Evolutionary conservation across 2,113 vertebrate species (phyloP).

Genomic region (Pseudorhombus dupliciocellatus): DNA sequence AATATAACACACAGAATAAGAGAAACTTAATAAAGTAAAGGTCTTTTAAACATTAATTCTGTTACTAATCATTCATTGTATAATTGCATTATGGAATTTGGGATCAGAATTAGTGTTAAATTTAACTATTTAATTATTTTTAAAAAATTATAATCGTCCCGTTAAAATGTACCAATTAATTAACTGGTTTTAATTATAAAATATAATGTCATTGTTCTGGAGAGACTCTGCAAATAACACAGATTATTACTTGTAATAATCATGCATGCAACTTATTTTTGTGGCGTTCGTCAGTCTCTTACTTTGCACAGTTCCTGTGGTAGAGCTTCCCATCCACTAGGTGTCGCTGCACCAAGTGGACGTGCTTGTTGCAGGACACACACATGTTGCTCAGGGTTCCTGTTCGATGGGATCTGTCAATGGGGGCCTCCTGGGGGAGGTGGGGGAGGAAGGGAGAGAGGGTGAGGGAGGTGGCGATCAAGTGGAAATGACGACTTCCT

Average conservation of each 20-base stretch:
- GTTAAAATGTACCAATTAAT: neutral
- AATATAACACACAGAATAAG: neutral
- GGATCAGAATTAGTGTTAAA: neutral
- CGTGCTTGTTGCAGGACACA: constrained; percentile 84
- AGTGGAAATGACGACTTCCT: neutral
- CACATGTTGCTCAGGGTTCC: constrained; percentile 84
- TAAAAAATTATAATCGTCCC: neutral
- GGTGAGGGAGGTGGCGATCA: neutral
- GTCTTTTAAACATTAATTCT: no score
- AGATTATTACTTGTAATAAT: neutral
- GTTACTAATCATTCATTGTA: no score
- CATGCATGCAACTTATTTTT: neutral
- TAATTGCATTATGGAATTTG: neutral
- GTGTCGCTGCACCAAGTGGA: constrained; percentile 94
- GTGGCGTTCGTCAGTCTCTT: constrained; percentile 19
- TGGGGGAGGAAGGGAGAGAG: neutral
- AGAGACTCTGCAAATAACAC: neutral
- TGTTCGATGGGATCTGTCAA: constrained; percentile 51
- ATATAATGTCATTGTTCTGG: neutral
- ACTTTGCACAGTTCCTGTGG: constrained; percentile 96
- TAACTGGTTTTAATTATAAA: neutral
- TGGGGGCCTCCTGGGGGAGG: constrained; percentile 46
- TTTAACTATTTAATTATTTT: constrained; percentile 2
- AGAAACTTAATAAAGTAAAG: no score
- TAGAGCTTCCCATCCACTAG: constrained; percentile 92